Conservation (phyloP, 2,888 invertebrate genomes). For the Lymantria monacha region DNA sequence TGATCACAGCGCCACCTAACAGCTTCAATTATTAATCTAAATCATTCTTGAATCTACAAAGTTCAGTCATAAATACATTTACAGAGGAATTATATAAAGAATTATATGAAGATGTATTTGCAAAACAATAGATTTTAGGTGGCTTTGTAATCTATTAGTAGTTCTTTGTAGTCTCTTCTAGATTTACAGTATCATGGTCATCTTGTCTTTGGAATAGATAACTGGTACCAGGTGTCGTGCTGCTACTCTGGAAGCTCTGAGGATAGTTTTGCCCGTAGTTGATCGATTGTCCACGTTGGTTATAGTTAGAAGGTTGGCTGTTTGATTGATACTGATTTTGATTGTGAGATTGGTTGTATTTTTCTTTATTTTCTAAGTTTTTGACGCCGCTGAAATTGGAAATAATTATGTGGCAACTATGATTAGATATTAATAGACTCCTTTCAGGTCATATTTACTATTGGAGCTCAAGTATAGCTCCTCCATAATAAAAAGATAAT, state of each 20-base stretch:
- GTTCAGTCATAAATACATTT: too few relatives aligned
- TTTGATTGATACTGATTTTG: constrained; percentile 33
- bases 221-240: constrained; percentile 74
- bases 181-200: constrained; percentile 61
- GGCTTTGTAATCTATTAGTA: too few relatives aligned
- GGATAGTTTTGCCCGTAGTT: constrained; percentile 31
- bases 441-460: too few relatives aligned
- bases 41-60: too few relatives aligned
- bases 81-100: too few relatives aligned
- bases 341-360: constrained; percentile 38
- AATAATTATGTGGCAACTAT: background rate
- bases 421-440: background rate
- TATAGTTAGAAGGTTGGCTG: constrained; percentile 22
- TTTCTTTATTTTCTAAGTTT: constrained; percentile 43
- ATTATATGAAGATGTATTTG: too few relatives aligned
- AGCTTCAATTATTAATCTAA: too few relatives aligned
- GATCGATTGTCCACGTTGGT: constrained; percentile 24
- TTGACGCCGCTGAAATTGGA: constrained; percentile 50
- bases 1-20: too few relatives aligned
- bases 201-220: constrained; percentile 81
- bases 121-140: too few relatives aligned
- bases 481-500: too few relatives aligned
- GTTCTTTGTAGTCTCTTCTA: constrained; percentile 60
- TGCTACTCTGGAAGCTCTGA: constrained; percentile 46
- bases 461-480: too few relatives aligned